A percentile compares a stretch with the other conserved stretches of the same genome.
These are phyloP conservation scores for Osmerus eperlanus DNA, from an alignment of 2,113 vertebrate genomes.

Conservation along the genomic window DNA sequence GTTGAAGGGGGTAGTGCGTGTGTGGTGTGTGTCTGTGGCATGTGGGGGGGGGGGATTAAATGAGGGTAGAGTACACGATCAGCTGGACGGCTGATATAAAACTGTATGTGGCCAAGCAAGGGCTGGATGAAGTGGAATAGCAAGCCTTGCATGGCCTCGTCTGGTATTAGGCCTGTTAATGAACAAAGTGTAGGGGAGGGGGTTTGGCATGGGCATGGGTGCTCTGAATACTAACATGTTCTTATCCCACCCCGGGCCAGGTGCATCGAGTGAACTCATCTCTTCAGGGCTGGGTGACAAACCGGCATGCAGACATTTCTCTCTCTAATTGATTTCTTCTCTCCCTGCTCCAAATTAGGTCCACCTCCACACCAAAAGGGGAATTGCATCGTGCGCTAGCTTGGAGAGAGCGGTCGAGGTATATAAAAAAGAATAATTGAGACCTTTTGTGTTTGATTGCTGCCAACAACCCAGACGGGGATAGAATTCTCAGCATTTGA, in stretches of 20 bases:
- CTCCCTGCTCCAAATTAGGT: conserved; percentile 12
- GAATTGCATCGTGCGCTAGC: conserved; percentile 14
- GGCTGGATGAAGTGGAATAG: background rate
- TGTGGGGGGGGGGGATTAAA: too few relatives aligned
- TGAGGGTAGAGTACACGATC: background rate
- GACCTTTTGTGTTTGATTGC: conserved; percentile 19
- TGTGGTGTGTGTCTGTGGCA: background rate
- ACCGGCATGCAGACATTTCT: conserved; percentile 10
- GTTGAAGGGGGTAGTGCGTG: background rate
- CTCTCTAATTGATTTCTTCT: conserved; percentile 23
- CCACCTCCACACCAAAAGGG: conserved; percentile 15
- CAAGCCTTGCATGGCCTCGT: conserved; percentile 10
- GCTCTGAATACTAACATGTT: conserved; percentile 21
- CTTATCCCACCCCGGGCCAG: conserved; percentile 19
- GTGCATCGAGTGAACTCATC: conserved; percentile 13
- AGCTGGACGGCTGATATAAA: conserved; percentile 8
- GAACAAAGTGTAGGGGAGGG: background rate
- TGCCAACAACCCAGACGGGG: conserved; percentile 21
- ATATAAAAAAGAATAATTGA: conserved; percentile 22
- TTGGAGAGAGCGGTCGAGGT: conserved; percentile 3
- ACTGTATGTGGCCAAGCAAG: conserved; percentile 4
- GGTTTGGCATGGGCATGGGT: too few relatives aligned
- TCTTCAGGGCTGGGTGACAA: background rate
- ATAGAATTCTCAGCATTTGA: conserved; percentile 25
- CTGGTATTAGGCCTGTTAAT: conserved; percentile 28